Evolutionary conservation across 2,888 invertebrate genomes (phyloP).

Genomic region (Ferrisia virgata): DNA sequence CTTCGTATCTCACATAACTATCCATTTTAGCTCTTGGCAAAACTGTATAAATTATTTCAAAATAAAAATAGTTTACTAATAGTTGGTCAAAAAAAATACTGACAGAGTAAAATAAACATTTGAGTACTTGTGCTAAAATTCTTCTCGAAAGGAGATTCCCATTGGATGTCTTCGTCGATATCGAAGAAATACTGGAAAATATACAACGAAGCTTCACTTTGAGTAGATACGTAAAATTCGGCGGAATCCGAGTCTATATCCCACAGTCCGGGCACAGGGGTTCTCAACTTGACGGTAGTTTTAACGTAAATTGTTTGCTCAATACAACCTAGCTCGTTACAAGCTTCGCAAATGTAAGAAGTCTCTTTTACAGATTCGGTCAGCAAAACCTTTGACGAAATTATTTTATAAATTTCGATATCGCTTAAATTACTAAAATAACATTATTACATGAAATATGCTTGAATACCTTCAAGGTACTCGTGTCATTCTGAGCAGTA

Average conservation of each 20-base stretch:
- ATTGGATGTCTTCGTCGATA: slow-evolving; percentile 11
- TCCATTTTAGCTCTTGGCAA: neutral
- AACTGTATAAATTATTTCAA: neutral
- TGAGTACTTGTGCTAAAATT: slow-evolving; percentile 21
- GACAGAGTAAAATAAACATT: neutral
- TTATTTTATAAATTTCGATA: neutral
- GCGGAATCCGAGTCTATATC: slow-evolving; percentile 29
- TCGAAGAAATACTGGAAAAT: slow-evolving; percentile 38
- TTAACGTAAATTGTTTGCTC: neutral
- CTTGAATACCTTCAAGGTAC: slow-evolving; percentile 18
- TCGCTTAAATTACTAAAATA: too few species aligned
- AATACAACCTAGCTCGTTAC: slow-evolving; percentile 24
- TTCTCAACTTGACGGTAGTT: slow-evolving; percentile 20
- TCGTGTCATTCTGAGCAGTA: neutral
- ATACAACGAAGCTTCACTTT: slow-evolving; percentile 31
- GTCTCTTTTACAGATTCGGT: neutral
- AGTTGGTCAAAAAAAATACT: neutral
- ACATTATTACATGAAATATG: neutral
- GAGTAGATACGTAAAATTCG: slow-evolving; percentile 33
- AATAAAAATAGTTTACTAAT: too few species aligned
- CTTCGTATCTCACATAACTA: slow-evolving; percentile 11
- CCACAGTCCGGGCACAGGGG: slow-evolving; percentile 30
- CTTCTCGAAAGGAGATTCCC: neutral
- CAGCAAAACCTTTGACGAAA: neutral
- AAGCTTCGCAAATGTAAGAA: slow-evolving; percentile 27